phyloP scores from a whole-genome alignment of 1,140 invertebrate genomes.

The Charaxes varanes region DNA sequence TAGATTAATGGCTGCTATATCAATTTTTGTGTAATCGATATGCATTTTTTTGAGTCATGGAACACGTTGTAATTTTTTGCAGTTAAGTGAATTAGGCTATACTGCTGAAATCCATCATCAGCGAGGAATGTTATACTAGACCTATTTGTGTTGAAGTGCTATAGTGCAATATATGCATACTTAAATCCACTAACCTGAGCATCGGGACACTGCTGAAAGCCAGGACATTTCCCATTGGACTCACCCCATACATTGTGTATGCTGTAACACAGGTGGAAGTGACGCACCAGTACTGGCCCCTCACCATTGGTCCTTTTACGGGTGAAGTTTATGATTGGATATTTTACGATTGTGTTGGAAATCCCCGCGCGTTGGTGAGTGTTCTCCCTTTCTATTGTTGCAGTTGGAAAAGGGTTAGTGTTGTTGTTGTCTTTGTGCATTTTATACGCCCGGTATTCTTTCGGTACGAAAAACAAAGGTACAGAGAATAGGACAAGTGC shows the following conservation, averaged over 20 bases:
- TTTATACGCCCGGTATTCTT: not conserved
- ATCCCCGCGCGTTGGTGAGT: too few relatives aligned
- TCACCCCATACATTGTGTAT: not conserved
- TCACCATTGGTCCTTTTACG: conserved; percentile 16
- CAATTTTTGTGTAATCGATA: too few relatives aligned
- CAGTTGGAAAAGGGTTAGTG: not conserved
- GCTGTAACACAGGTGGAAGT: not conserved
- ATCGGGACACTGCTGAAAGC: not conserved
- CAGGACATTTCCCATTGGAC: not conserved
- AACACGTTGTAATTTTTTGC: too few relatives aligned
- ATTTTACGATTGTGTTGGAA: conserved; percentile 13
- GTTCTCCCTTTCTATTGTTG: not conserved
- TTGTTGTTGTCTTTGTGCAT: conserved; percentile 1
- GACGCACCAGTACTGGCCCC: not conserved
- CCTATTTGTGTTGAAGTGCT: too few relatives aligned
- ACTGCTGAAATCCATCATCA: too few relatives aligned
- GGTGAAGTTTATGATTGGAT: conserved; percentile 21
- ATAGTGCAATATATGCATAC: too few relatives aligned
- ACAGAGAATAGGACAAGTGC: not conserved
- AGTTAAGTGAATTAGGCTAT: too few relatives aligned
- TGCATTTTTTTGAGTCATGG: too few relatives aligned
- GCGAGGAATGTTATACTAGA: too few relatives aligned
- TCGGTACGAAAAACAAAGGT: not conserved
- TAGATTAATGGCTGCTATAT: too few relatives aligned
- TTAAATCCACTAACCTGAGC: not conserved